Evolutionary conservation across 2,113 vertebrate species (phyloP).

Genomic region (Saccopteryx leptura): DNA sequence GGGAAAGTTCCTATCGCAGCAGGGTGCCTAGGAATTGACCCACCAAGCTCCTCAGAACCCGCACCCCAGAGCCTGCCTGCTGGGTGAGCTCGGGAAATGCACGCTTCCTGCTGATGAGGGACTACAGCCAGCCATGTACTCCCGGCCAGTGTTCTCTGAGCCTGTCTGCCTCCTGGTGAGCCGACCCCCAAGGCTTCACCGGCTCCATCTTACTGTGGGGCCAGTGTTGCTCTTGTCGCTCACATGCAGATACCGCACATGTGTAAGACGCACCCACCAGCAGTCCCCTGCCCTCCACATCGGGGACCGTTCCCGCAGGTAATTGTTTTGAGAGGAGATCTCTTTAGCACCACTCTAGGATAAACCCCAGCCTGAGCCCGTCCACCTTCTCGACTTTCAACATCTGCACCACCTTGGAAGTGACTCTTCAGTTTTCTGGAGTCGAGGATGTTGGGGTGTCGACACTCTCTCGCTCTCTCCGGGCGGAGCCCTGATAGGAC

Average conservation of each 20-base stretch:
- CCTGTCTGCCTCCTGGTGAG: neutral
- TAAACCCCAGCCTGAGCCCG: too few relatives aligned
- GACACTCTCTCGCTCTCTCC: fast-evolving
- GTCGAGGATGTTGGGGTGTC: neutral
- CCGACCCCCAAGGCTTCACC: neutral
- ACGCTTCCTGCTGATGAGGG: neutral
- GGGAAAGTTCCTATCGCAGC: neutral
- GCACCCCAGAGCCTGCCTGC: neutral
- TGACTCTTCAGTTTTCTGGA: neutral
- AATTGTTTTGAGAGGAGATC: neutral
- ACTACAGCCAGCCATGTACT: neutral
- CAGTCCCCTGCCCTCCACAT: neutral
- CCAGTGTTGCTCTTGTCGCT: neutral
- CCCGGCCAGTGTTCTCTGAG: neutral
- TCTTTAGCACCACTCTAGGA: neutral
- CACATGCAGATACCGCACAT: neutral
- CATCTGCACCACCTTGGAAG: neutral
- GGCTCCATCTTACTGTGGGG: neutral
- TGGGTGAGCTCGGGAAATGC: neutral
- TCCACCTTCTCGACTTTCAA: neutral
- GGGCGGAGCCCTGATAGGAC: too few relatives aligned
- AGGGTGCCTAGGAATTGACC: neutral
- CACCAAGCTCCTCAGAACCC: too few relatives aligned
- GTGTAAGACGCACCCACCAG: neutral
- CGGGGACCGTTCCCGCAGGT: neutral